Base-by-base conservation (phyloP, 2,113 vertebrate species). In the Casuarius casuarius region DNA sequence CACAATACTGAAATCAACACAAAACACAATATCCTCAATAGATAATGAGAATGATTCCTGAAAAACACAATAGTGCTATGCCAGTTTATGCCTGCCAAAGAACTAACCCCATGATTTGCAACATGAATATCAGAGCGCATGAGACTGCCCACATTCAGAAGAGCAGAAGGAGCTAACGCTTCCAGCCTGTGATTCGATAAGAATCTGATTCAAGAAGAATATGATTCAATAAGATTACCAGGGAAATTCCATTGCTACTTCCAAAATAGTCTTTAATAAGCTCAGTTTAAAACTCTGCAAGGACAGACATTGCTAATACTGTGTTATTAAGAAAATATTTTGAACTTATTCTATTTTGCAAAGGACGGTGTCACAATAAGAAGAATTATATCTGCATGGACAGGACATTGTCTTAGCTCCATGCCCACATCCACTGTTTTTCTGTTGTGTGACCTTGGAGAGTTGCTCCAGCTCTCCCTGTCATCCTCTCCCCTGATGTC, bases 31-130 rank as follows among this genome's bases (percentile, higher is more conserved):
- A 78, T 22, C 62, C 35, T 75, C 49, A 93, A 51, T 35, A 25
- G 2, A 25, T 31, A 31, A 18, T 10, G 4, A 67, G 14, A 75
- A 68, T 0, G 0, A 48, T 48, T 74, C 12, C 52, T 3, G 3
- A 35, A 26, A 54, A 87, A 21, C 29, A 77, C 54, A 70, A 7
- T 44, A 76, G 49, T 8, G 28, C 11, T 23, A 3, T 28, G 23
- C 31, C 72, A 35, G 3, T 61, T 92, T 88, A 29, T 33, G 13
- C 12, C 16, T 83, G 58, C 10, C 75, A 18, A 90, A 78, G 13
- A 73, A 11, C 18, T 42, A 74, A 56, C 7, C 18, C 31, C 31
- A 5, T n/a, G 72, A 42, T 5, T 13, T 81, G 16, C 35, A 87
- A 12, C 13, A 48, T 12, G 12, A 76, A n/a, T 56, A 88, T 68